Evolutionary conservation across 1,140 invertebrate species (phyloP).

Genomic region (Homarus americanus): DNA sequence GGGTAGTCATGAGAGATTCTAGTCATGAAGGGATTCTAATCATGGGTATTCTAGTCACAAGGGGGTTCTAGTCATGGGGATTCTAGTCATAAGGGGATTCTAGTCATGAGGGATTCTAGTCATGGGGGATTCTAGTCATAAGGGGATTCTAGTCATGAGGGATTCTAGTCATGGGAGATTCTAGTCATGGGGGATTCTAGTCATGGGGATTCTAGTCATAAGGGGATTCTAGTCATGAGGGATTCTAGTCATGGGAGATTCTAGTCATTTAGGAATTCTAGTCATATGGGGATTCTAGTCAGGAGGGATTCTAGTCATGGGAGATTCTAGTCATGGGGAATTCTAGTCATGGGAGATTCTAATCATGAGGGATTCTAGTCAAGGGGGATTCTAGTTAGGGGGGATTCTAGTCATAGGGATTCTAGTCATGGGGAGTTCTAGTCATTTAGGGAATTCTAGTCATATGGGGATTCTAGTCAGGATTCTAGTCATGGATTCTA

Average conservation of each 20-base stretch:
- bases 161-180: not conserved
- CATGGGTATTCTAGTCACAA: not conserved
- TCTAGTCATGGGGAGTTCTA: not conserved
- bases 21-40: not conserved
- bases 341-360: not conserved
- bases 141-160: not conserved
- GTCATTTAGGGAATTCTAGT: not conserved
- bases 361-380: not conserved
- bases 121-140: not conserved
- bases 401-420: not conserved
- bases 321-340: not conserved
- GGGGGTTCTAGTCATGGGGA: not conserved
- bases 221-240: not conserved
- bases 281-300: not conserved
- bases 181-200: not conserved
- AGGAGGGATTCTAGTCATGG: not conserved
- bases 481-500: not conserved
- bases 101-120: not conserved
- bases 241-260: not conserved
- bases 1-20: not conserved
- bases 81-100: not conserved
- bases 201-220: not conserved
- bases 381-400: not conserved
- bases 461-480: not conserved
- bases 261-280: not conserved